Percentiles rank a stretch among this genome's conserved stretches.
phyloP scores from a whole-genome alignment of 2,888 invertebrate species.

The Hofmannophila pseudospretella region DNA sequence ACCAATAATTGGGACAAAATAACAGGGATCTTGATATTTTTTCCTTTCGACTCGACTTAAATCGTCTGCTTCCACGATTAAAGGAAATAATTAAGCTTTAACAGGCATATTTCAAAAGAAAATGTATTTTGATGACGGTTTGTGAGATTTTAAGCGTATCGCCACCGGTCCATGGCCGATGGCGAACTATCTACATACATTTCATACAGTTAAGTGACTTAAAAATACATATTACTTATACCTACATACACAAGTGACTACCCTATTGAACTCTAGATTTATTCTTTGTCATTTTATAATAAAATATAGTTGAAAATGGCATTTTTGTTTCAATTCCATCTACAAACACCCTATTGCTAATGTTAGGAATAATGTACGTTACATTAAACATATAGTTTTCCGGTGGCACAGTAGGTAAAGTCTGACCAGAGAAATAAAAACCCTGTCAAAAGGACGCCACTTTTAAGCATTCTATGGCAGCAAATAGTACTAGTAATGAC shows the following conservation, averaged over 20 bases:
- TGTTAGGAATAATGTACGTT: too few relatives aligned
- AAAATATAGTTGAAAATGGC: constrained; percentile 77
- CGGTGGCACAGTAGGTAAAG: too few relatives aligned
- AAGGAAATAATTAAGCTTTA: constrained; percentile 49
- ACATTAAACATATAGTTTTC: too few relatives aligned
- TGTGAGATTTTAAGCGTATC: constrained; percentile 42
- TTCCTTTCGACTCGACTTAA: constrained; percentile 54
- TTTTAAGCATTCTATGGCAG: too few relatives aligned
- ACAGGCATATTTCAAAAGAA: constrained; percentile 47
- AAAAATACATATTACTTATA: constrained; percentile 47
- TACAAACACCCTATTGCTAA: too few relatives aligned
- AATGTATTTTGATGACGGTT: constrained; percentile 59
- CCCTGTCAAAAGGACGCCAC: too few relatives aligned
- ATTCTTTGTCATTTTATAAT: constrained; percentile 86
- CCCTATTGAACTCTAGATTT: constrained; percentile 81
- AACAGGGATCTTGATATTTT: constrained; percentile 69
- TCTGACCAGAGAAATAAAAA: too few relatives aligned
- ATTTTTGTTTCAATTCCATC: constrained; percentile 35
- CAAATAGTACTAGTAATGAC: too few relatives aligned
- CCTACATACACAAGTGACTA: constrained; percentile 69
- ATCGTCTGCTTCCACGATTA: constrained; percentile 25
- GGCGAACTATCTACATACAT: constrained; percentile 40
- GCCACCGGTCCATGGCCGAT: constrained; percentile 28
- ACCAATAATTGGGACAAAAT: constrained; percentile 69
- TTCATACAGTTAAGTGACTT: constrained; percentile 59